A percentile compares a stretch with the other conserved stretches of the same genome.
Conservation (phyloP, 1,140 invertebrate genomes). For the Chrysoperla carnea region DNA sequence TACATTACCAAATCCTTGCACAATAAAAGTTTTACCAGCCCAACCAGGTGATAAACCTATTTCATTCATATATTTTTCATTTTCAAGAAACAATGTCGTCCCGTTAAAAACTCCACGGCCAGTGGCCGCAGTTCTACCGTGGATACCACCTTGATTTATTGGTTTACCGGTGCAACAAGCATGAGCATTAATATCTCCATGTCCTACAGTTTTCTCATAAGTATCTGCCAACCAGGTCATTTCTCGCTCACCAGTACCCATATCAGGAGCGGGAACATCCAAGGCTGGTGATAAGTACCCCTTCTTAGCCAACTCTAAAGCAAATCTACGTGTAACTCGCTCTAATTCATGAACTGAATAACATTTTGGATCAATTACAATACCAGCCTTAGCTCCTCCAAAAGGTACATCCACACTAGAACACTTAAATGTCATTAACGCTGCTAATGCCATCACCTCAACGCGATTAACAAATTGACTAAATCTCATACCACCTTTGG, state of each 20-base stretch:
- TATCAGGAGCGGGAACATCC: slow-evolving; percentile 76
- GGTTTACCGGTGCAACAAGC: slow-evolving; percentile 81
- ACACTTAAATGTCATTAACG: slow-evolving; percentile 74
- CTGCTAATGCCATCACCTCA: slow-evolving; percentile 69
- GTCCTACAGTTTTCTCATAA: slow-evolving; percentile 53
- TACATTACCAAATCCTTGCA: slow-evolving; percentile 86
- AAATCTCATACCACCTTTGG: slow-evolving; percentile 70
- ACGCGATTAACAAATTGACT: slow-evolving; percentile 46
- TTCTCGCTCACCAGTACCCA: slow-evolving; percentile 60
- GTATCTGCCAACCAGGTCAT: slow-evolving; percentile 80
- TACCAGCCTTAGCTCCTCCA: slow-evolving; percentile 70
- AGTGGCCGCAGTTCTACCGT: slow-evolving; percentile 75
- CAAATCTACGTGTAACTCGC: slow-evolving; percentile 70
- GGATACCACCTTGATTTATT: slow-evolving; percentile 54
- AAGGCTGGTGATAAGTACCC: slow-evolving; percentile 48
- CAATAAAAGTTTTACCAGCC: slow-evolving; percentile 64
- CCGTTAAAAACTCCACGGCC: slow-evolving; percentile 75
- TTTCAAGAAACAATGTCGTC: slow-evolving; percentile 58
- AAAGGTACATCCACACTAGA: slow-evolving; percentile 74
- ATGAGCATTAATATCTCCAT: slow-evolving; percentile 62
- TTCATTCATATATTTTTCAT: slow-evolving; percentile 59
- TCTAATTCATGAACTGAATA: slow-evolving; percentile 66
- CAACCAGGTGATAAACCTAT: slow-evolving; percentile 51
- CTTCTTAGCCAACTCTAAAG: slow-evolving; percentile 73
- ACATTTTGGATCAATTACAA: slow-evolving; percentile 65